Percentiles rank a stretch among this genome's conserved stretches.
Evolutionary conservation across 1,140 invertebrate genomes (phyloP).

Genomic region (Drosophila nasuta): DNA sequence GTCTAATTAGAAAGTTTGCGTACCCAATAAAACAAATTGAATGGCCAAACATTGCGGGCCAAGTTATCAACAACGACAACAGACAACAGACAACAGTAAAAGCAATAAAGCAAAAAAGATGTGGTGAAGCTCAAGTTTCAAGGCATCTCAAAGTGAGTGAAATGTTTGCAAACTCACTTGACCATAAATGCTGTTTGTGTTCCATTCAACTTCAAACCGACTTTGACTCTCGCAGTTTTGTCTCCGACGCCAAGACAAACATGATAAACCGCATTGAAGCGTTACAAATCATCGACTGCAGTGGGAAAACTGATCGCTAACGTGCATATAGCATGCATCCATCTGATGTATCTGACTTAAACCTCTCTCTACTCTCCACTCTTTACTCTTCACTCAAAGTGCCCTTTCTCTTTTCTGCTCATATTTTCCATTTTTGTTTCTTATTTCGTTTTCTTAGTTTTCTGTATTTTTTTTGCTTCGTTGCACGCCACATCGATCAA

Average conservation of each 20-base stretch:
- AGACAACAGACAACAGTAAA: neutral
- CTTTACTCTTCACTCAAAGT: neutral
- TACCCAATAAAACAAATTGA: constrained; percentile 48
- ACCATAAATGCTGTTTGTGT: constrained; percentile 20
- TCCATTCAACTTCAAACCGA: neutral
- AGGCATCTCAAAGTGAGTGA: constrained; percentile 37
- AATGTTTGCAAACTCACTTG: constrained; percentile 52
- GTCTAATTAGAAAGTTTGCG: constrained; percentile 51
- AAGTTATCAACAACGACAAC: constrained; percentile 20
- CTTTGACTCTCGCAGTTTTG: constrained; percentile 32
- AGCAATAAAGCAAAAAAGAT: constrained; percentile 31
- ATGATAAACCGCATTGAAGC: constrained; percentile 49
- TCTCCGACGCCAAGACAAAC: constrained; percentile 30
- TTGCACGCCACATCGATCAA: constrained; percentile 55
- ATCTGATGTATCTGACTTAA: constrained; percentile 1
- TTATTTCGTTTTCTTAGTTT: constrained; percentile 1
- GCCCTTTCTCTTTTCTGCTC: constrained; percentile 47
- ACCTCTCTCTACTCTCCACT: neutral
- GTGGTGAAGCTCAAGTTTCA: constrained; percentile 2
- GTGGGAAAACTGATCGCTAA: constrained; percentile 35
- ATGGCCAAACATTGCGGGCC: constrained; percentile 25
- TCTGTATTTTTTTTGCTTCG: constrained; percentile 27
- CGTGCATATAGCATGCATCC: constrained; percentile 16
- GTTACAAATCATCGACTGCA: constrained; percentile 48
- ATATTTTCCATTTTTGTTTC: constrained; percentile 22